Evolutionary conservation across 2,113 vertebrate genomes (phyloP), one percentile per base, ranked within the genome.

Genomic region (Sorex araneus): DNA sequence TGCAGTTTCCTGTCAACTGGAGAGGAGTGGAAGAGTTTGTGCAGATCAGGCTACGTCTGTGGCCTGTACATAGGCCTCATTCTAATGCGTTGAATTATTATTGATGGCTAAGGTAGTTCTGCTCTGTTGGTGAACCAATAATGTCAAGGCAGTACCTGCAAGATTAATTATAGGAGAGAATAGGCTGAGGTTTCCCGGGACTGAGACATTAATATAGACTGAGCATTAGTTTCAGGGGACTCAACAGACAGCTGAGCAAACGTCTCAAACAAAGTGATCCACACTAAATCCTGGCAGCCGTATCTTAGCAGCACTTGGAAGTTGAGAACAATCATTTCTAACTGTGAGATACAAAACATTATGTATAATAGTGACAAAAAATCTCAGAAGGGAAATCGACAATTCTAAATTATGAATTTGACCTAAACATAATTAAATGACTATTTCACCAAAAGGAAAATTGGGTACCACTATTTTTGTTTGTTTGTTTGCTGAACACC

Each of bases 61-160:
- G 96, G 97, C 96, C 95, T 77, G 78, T 95, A 94, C 47, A 7
- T 87, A 96, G 97, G 96, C 96, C 97, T 98, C 95, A 97, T 97
- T 91, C 97, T 98, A 98, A 98, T 98, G 97, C 69, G 91, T 84
- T 97, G 98, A 98, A 98, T 98, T 98, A 98, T 98, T 98, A 98
- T 98, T 98, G 98, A 98, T 98, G 97, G 97, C 97, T 97, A 94
- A 98, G 96, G 97, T 97, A 98, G 98, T 98, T 98, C 97, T 98
- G 98, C 98, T 98, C 98, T 98, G 98, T 97, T 98, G 97, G 98
- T 98, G 98, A 98, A 98, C 98, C 98, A 98, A 97, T 98, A 98
- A 98, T 98, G 98, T 98, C 98, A 98, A 98, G 95, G 97, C 96
- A 97, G 96, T 98, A 98, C 97, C 98, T 98, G 97, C 96, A 98